Percentiles rank a stretch among this genome's conserved stretches.
phyloP scores from a whole-genome alignment of 2,113 vertebrate genomes.

The Pipa parva region DNA sequence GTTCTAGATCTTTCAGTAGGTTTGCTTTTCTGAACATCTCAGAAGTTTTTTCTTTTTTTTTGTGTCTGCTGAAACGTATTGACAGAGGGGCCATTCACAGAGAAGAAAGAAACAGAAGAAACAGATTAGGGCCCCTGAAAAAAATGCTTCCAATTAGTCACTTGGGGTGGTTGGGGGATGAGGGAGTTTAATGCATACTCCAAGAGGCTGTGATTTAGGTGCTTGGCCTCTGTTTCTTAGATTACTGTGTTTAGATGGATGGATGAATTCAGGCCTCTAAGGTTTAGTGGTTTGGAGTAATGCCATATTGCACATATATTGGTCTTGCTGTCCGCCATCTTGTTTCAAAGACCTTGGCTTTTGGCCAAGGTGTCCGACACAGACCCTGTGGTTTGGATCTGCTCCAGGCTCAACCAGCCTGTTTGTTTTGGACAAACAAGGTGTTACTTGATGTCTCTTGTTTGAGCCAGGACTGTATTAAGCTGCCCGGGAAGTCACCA shows the following conservation, averaged over 20 bases:
- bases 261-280: slow-evolving; percentile 16
- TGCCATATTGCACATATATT: slow-evolving; percentile 24
- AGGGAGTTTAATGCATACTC: slow-evolving; percentile 10
- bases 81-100: slow-evolving; percentile 31
- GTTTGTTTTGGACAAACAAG: slow-evolving; percentile 30
- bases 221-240: slow-evolving; percentile 27
- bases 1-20: slow-evolving; percentile 11
- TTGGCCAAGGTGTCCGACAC: slow-evolving; percentile 20
- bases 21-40: slow-evolving; percentile 27
- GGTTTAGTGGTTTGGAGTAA: slow-evolving; percentile 28
- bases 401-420: slow-evolving; percentile 30
- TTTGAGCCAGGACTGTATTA: slow-evolving; percentile 4
- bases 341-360: slow-evolving; percentile 14
- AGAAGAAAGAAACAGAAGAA: background rate
- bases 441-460: slow-evolving; percentile 28
- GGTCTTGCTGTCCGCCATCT: slow-evolving; percentile 24
- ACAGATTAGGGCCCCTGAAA: slow-evolving; percentile 37
- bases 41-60: slow-evolving; percentile 16
- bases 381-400: slow-evolving; percentile 24
- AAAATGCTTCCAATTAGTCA: slow-evolving; percentile 36
- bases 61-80: slow-evolving; percentile 5
- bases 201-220: slow-evolving; percentile 36
- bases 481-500: slow-evolving; percentile 20
- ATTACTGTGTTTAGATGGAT: slow-evolving; percentile 33
- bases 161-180: background rate